These are phyloP conservation scores for Scyliorhinus canicula DNA, from an alignment of 2,797 vertebrate species.

Conservation along the genomic window DNA sequence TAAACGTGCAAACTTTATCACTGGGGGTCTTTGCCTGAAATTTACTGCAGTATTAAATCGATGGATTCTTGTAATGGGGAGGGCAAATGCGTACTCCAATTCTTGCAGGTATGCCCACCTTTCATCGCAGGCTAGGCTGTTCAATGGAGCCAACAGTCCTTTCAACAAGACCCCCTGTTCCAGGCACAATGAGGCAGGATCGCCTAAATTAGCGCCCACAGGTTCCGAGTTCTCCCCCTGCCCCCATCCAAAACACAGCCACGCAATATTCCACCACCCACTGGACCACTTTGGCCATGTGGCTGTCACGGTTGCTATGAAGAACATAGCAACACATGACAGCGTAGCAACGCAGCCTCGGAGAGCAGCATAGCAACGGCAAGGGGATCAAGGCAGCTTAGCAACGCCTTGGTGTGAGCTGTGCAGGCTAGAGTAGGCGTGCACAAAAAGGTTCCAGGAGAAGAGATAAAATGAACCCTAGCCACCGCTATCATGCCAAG, in stretches of 20 bases:
- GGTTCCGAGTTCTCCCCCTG: background rate
- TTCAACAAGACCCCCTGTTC: background rate
- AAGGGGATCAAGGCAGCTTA: background rate
- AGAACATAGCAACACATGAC: background rate
- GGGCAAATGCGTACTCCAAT: background rate
- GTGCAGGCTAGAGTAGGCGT: too few relatives aligned
- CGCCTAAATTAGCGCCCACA: background rate
- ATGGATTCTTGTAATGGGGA: background rate
- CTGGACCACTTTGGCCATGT: background rate
- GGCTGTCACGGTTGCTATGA: background rate
- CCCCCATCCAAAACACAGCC: background rate
- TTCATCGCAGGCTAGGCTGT: background rate
- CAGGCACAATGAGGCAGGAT: background rate
- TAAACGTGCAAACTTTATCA: constrained; percentile 5
- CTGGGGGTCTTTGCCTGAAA: background rate
- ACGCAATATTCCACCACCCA: background rate
- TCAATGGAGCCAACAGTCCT: background rate
- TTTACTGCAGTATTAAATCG: background rate
- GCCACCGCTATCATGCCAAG: too few relatives aligned
- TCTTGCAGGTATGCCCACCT: too few relatives aligned
- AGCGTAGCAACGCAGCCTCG: background rate
- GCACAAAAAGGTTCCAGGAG: background rate
- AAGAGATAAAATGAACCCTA: background rate
- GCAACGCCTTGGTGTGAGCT: background rate
- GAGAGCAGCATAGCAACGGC: background rate